A percentile compares a stretch with the other conserved stretches of the same genome.
phyloP scores from a whole-genome alignment of 2,113 vertebrate genomes.

The Ceuthmochares aereus region DNA sequence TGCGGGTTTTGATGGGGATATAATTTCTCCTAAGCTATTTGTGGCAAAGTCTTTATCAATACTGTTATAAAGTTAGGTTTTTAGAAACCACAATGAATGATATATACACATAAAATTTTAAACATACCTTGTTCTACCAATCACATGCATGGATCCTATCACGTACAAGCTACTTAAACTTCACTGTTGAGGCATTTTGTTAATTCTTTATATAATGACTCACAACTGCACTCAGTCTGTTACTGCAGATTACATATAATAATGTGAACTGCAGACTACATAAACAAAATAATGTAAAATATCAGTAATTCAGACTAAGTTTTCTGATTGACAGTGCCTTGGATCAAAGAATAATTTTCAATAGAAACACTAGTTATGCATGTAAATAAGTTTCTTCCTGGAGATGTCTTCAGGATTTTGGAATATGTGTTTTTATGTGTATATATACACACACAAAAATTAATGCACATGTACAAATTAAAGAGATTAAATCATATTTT shows the following conservation, averaged over 20 bases:
- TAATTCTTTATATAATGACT: background rate
- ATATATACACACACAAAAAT: too few relatives aligned
- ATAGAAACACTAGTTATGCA: background rate
- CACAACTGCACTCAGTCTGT: background rate
- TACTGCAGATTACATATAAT: background rate
- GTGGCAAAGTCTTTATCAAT: too few relatives aligned
- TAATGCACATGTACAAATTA: rapidly evolving
- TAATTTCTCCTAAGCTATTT: too few relatives aligned
- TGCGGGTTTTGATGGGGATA: too few relatives aligned
- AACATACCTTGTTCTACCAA: background rate
- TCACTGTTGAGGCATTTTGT: background rate
- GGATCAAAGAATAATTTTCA: background rate
- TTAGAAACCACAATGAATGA: background rate
- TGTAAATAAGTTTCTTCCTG: background rate
- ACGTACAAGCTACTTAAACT: background rate
- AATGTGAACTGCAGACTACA: too few relatives aligned
- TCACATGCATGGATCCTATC: background rate
- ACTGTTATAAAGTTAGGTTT: too few relatives aligned
- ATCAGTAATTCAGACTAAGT: background rate
- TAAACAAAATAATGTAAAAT: background rate
- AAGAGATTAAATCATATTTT: background rate
- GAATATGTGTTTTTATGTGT: rapidly evolving
- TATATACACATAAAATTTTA: background rate
- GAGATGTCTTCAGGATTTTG: background rate
- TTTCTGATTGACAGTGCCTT: background rate